phyloP scores from a whole-genome alignment of 2,797 vertebrate species.

The Sebastes hubbsi region DNA sequence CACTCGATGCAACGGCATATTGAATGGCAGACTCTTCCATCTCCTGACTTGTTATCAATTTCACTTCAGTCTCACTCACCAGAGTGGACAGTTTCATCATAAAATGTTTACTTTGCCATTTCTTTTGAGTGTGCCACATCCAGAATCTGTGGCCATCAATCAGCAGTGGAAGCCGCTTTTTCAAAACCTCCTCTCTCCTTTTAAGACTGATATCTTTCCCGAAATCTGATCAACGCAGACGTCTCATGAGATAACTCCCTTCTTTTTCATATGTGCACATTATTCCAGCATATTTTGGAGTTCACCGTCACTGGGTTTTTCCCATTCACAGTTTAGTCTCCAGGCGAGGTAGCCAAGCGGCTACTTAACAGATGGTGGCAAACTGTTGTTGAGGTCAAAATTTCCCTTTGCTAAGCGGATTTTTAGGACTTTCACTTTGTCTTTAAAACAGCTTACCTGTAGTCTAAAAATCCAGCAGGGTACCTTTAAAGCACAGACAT shows the following conservation, averaged over 20 bases:
- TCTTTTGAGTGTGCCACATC: not conserved
- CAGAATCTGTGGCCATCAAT: constrained; percentile 24
- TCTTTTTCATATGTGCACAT: not conserved
- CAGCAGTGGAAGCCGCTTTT: not conserved
- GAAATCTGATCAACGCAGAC: not conserved
- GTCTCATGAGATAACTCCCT: constrained; percentile 1
- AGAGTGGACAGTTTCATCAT: constrained; percentile 26
- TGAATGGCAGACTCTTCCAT: not conserved
- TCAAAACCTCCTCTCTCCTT: not conserved
- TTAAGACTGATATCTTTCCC: not conserved
- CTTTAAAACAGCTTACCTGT: not conserved
- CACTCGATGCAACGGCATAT: not conserved
- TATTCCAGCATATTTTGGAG: constrained; percentile 21
- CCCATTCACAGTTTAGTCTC: constrained; percentile 36
- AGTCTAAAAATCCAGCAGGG: not conserved
- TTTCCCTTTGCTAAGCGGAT: not conserved
- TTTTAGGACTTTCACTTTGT: not conserved
- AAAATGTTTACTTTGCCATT: constrained; percentile 32
- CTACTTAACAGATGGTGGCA: constrained; percentile 60
- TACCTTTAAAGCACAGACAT: not conserved
- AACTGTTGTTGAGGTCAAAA: not conserved
- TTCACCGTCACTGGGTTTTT: constrained; percentile 33
- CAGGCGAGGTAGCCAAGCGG: constrained; percentile 55
- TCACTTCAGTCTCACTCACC: constrained; percentile 8
- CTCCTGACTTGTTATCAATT: not conserved